Evolutionary conservation across 2,888 invertebrate species (phyloP), one percentile per base, ranked within the genome.

Genomic region (Phortica okadai): DNA sequence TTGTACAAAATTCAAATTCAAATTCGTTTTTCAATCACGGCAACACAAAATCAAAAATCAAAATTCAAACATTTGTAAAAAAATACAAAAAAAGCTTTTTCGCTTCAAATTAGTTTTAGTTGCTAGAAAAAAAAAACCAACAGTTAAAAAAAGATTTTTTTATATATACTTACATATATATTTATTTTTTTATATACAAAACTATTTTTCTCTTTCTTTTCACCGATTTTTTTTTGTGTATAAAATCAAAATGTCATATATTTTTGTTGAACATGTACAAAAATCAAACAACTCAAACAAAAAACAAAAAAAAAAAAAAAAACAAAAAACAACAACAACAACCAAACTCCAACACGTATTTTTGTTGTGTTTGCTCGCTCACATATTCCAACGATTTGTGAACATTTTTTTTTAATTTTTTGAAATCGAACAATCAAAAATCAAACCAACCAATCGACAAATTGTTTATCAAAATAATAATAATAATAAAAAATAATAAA

Each of bases 121-220:
- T 74, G 54, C 41, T 66, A 25, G 16, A 16, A 14, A 33, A 59
- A 44, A 74, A 75, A 74, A 75, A 76, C 69, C 73, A 76, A 73
- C n/a, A 76, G 25, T 74, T 45, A 77, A 78, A 73, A 84, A 11
- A 80, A 79, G 80, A 81, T 73, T 70, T 70, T 70, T 78, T 73
- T 69, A 75, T 69, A 81, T 21, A 21, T 21, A 21, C 21, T 21
- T 80, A 59, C 78, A 82, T 59, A 59, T 72, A 80, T 84, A 78
- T 88, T 87, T 73, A 80, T 84, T 79, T 88, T 85, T 88, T 78
- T 86, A 83, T 83, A 84, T 88, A 87, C 84, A 82, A 81, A 82
- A 79, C 79, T 84, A 86, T 84, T 86, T 86, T 87, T 86, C 80
- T 87, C 83, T 88, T 87, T 88, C 87, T 86, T 88, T 88, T 84